phyloP scores from a whole-genome alignment of 2,113 vertebrate genomes.

The Dunckerocampus dactyliophorus region DNA sequence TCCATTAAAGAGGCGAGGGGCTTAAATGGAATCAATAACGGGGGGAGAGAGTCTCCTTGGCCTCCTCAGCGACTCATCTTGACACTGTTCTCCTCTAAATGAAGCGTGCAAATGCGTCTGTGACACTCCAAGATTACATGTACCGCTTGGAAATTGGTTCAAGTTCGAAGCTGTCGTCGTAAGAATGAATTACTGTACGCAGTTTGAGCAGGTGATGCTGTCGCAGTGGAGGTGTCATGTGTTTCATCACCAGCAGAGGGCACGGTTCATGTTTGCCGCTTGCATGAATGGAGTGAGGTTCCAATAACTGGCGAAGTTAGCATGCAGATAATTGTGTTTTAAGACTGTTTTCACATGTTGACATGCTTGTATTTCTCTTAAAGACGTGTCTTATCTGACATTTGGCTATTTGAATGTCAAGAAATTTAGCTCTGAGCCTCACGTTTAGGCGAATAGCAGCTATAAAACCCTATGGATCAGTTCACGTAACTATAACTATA shows the following conservation, averaged over 20 bases:
- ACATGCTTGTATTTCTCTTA: no score
- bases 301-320: background rate
- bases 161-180: background rate
- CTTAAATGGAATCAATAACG: slow-evolving; percentile 64
- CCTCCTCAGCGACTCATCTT: slow-evolving; percentile 59
- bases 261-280: no score
- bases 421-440: no score
- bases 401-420: no score
- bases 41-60: slow-evolving; percentile 58
- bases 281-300: background rate
- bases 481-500: no score
- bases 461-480: no score
- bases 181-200: no score
- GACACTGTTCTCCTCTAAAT: slow-evolving; percentile 49
- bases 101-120: slow-evolving; percentile 28
- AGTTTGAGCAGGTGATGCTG: no score
- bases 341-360: background rate
- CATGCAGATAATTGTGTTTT: background rate
- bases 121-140: background rate
- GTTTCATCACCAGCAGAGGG: no score
- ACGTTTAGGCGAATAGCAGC: no score
- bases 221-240: no score
- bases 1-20: slow-evolving; percentile 37
- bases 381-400: no score
- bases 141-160: background rate